These are phyloP conservation scores for Lepisosteus osseus DNA, from an alignment of 2,113 vertebrate species.

Conservation along the genomic window DNA sequence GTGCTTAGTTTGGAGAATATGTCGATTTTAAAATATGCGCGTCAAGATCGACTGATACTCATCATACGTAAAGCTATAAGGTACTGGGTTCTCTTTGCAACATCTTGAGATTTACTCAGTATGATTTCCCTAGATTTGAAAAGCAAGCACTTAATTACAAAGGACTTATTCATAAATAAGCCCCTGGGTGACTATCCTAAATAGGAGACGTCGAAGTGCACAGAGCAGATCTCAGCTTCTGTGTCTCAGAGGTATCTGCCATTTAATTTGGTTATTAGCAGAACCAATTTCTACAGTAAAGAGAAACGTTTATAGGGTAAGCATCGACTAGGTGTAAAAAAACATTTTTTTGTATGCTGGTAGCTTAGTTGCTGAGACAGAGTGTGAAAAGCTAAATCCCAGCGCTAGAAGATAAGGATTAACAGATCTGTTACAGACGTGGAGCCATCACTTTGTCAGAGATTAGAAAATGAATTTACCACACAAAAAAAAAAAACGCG, in stretches of 20 bases:
- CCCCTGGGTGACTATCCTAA: background rate
- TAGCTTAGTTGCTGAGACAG: slow-evolving; percentile 33
- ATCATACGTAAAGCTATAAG: too few relatives aligned
- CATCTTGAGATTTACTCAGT: background rate
- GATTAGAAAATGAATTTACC: background rate
- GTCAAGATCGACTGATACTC: too few relatives aligned
- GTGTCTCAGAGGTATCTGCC: too few relatives aligned
- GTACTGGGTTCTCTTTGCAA: too few relatives aligned
- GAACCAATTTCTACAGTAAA: too few relatives aligned
- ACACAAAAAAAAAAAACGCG: too few relatives aligned
- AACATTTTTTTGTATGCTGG: slow-evolving; percentile 29
- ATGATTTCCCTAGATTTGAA: background rate
- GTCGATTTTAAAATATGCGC: too few relatives aligned
- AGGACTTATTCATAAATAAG: background rate
- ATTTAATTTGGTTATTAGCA: too few relatives aligned
- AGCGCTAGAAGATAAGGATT: slow-evolving; percentile 41
- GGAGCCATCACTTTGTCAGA: slow-evolving; percentile 20
- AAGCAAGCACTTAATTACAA: background rate
- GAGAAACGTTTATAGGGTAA: too few relatives aligned
- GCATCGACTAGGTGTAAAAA: background rate
- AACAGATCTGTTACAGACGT: slow-evolving; percentile 38
- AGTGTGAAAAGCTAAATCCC: slow-evolving; percentile 35
- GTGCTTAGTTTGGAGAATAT: too few relatives aligned
- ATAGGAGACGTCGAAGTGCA: too few relatives aligned
- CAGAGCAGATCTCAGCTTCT: too few relatives aligned